phyloP scores from a whole-genome alignment of 2,888 invertebrate genomes.

The Lasioglossum zephyrum region DNA sequence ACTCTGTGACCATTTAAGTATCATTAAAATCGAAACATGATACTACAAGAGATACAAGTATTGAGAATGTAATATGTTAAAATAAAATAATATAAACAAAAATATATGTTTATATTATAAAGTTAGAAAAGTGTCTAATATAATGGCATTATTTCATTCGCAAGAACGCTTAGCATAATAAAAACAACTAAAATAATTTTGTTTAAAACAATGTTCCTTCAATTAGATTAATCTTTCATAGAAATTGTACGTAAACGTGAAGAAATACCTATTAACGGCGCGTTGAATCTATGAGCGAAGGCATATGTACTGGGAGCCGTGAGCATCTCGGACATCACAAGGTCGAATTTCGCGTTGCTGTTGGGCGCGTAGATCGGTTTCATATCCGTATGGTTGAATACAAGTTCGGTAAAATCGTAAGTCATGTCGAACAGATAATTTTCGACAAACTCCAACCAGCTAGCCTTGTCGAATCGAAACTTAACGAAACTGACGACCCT shows the following conservation, averaged over 20 bases:
- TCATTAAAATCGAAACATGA: too few relatives aligned
- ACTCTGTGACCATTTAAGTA: too few relatives aligned
- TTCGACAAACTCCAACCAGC: constrained; percentile 6
- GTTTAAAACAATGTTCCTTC: too few relatives aligned
- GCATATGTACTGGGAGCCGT: constrained; percentile 84
- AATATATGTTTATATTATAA: too few relatives aligned
- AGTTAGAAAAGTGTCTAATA: too few relatives aligned
- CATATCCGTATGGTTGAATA: constrained; percentile 67
- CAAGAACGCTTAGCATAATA: too few relatives aligned
- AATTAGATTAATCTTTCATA: not conserved
- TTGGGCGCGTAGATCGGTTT: constrained; percentile 54
- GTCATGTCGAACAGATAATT: rapidly evolving
- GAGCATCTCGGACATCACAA: constrained; percentile 86
- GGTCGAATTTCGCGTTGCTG: constrained; percentile 85
- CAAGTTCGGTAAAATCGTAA: not conserved
- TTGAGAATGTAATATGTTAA: too few relatives aligned
- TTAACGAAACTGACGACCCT: constrained; percentile 3
- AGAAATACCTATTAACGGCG: constrained; percentile 84
- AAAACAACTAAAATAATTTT: too few relatives aligned
- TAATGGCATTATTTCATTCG: too few relatives aligned
- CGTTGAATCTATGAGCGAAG: constrained; percentile 86
- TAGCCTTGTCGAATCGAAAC: rapidly evolving
- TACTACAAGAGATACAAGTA: too few relatives aligned
- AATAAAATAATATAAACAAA: too few relatives aligned
- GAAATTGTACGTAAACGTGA: not conserved